Evolutionary conservation across 2,888 invertebrate genomes (phyloP), one percentile per base, ranked within the genome.

Genomic region (Piscicola geometra): DNA sequence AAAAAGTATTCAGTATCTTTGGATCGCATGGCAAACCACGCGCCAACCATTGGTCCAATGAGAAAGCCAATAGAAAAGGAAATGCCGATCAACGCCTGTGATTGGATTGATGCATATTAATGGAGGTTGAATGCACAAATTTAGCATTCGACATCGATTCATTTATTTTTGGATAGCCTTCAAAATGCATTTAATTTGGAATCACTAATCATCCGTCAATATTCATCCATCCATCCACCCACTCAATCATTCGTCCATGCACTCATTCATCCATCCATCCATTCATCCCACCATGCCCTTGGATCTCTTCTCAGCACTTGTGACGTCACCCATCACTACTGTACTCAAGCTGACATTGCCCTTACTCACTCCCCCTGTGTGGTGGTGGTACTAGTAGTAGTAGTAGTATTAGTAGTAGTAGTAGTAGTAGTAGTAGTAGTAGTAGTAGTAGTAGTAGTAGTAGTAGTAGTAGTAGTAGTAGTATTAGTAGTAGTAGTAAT

Each of bases 21-120:
- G 87, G 73, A 73, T 78, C 79, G 79, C 12, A 77, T 74, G 0
- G 84, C 82, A 78, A 84, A 84, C 36, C 78, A 77, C 2, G 96
- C 97, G 33, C 98, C 98, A 79, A 97, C 93, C 85, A 94, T 88
- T 1, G 98, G 98, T 0, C 98, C 98, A 78, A 95, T 87, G 81
- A 97, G 92, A 86, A 99, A 99, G n/a, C 96, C 98, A 78, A 99
- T 86, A 0, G 97, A 97, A 87, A 99, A 99, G 9, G 98, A 95
- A 81, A 96, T 90, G 18, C 99, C 99, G 78, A 99, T 92, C 74
- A 96, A 86, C n/a, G 98, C 97, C 93, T 93, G 81, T 64, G 28
- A 28, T 47, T 30, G 60, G 25, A 18, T 18, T 9, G 41, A 41
- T n/a, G n/a, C n/a, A n/a, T n/a, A n/a, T n/a, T n/a, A n/a, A n/a